phyloP scores from a whole-genome alignment of 2,888 invertebrate species.

The Meiosimyza platycephala region DNA sequence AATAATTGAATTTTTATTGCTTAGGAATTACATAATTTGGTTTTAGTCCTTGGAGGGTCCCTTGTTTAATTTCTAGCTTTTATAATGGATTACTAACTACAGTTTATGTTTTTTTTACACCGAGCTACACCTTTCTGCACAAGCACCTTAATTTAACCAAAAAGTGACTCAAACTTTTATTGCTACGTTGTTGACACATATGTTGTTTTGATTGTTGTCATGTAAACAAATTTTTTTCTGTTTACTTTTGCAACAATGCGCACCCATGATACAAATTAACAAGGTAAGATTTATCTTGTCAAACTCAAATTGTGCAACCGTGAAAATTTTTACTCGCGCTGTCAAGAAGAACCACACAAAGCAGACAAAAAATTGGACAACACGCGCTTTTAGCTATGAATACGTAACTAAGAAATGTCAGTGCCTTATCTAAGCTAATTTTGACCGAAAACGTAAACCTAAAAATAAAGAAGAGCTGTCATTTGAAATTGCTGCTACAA shows the following conservation, averaged over 20 bases:
- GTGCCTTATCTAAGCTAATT: too few relatives aligned
- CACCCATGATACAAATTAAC: too few relatives aligned
- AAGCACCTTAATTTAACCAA: slow-evolving; percentile 5
- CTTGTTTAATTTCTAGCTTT: neutral
- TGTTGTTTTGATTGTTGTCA: slow-evolving; percentile 2
- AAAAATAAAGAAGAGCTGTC: too few relatives aligned
- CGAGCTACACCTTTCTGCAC: neutral
- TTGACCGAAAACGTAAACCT: too few relatives aligned
- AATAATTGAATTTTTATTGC: neutral
- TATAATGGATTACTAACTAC: neutral
- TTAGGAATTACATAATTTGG: slow-evolving; percentile 3
- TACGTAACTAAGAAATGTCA: too few relatives aligned
- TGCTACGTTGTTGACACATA: neutral
- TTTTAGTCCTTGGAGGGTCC: neutral
- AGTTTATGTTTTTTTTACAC: neutral
- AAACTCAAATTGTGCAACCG: too few relatives aligned
- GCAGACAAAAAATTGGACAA: too few relatives aligned
- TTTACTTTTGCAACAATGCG: neutral
- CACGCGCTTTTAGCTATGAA: too few relatives aligned
- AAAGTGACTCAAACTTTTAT: neutral
- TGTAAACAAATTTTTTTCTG: slow-evolving; percentile 12
- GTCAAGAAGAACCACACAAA: too few relatives aligned
- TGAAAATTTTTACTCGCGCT: too few relatives aligned
- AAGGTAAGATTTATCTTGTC: too few relatives aligned
- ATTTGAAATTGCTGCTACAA: too few relatives aligned